Evolutionary conservation across 1,140 invertebrate species (phyloP).

Genomic region (Anastrepha obliqua): DNA sequence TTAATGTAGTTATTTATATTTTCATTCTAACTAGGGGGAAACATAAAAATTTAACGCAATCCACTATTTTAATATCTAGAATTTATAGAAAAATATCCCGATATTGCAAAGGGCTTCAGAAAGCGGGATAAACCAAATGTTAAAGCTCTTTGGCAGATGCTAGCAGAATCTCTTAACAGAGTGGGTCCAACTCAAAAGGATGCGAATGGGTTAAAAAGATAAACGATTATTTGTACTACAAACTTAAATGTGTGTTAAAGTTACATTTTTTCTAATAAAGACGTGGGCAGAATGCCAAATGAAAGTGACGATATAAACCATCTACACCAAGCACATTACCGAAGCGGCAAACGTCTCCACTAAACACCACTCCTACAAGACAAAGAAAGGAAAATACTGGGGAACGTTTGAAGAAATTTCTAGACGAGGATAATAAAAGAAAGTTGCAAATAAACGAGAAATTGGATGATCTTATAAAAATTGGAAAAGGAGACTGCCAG

Average conservation of each 20-base stretch:
- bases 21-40: not conserved
- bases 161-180: not conserved
- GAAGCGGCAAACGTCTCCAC: conserved; percentile 11
- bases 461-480: not conserved
- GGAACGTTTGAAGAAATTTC: conserved; percentile 30
- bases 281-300: not conserved
- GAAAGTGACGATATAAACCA: not conserved
- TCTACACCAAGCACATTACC: not conserved
- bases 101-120: not conserved
- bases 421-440: not conserved
- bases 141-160: not conserved
- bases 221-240: not conserved
- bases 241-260: not conserved
- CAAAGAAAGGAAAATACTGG: not conserved
- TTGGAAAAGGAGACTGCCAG: not conserved
- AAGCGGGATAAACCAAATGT: conserved; percentile 42
- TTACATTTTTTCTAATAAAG: conserved; percentile 3
- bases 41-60: conserved; percentile 17
- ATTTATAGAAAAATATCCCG: too few relatives aligned
- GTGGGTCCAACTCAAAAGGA: conserved; percentile 32
- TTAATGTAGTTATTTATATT: not conserved
- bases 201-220: conserved; percentile 34
- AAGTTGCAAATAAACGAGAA: not conserved
- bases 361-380: conserved; percentile 11
- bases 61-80: not conserved